Evolutionary conservation across 1,140 invertebrate genomes (phyloP), one percentile per base, ranked within the genome.

Genomic region (Steinernema khuongi): DNA sequence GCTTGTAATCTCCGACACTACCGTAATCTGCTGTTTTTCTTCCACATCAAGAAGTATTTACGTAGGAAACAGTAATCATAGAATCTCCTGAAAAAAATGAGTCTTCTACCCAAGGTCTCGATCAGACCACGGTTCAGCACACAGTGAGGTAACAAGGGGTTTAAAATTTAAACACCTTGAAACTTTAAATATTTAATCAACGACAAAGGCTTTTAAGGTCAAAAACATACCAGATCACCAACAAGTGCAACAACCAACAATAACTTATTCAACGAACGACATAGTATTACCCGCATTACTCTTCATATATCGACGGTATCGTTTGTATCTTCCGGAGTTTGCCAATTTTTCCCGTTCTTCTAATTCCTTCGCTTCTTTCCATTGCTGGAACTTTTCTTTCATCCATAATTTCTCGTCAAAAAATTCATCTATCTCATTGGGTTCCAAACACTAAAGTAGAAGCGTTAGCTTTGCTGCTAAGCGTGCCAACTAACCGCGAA

Each of bases 291-390:
- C 1, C 90, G 88, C 91, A 85, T 92, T 90, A 79, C 91, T 91
- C 84, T 91, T 92, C 85, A 92, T 89, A 84, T 91, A 92, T 73
- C 91, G 86, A 74, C 91, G 86, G 79, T 92, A 92, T 71, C 90
- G 89, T 86, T 92, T 92, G 81, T 91, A 91, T 81, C 90, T 89
- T 50, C 90, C 90, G n/a, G 79, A 43, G 32, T 85, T 90, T 17
- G 91, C 91, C 80, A 92, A 83, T 84, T 92, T 90, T 76, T 90
- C 90, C 82, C 92, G 92, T 78, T 90, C 89, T 84, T 92, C 91
- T 78, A 92, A 91, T 79, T 94, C 92, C 86, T 92, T 90, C 75
- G 90, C 88, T 76, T 89, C 86, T 85, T 93, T 92, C 92, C 92
- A 95, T 71, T 83, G 85, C 85, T 87, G 78, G 87, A 91, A 94